These are phyloP conservation scores for Plutomurus gul DNA, from an alignment of 1,140 invertebrate species.

Conservation along the genomic window DNA sequence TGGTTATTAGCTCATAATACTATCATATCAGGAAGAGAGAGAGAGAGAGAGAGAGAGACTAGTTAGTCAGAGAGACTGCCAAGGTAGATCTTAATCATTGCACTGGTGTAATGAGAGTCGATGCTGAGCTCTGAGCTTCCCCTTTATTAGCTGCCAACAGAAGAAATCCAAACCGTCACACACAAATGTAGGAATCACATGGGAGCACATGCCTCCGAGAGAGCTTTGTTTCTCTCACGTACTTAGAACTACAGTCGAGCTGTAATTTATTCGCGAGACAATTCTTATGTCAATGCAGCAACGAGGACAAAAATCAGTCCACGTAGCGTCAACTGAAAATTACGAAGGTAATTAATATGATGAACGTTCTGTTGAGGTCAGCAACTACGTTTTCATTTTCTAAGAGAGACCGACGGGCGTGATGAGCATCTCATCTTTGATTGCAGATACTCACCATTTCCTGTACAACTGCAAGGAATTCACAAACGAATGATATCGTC, in stretches of 20 bases:
- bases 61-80: constrained; percentile 19
- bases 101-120: constrained; percentile 47
- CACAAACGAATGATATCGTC: constrained; percentile 33
- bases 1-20: constrained; percentile 17
- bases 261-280: constrained; percentile 43
- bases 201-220: constrained; percentile 40
- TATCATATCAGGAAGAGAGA: too few relatives aligned
- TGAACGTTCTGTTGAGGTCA: constrained; percentile 42
- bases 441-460: constrained; percentile 44
- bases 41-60: too few relatives aligned
- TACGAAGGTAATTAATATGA: constrained; percentile 44
- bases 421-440: constrained; percentile 43
- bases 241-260: constrained; percentile 5
- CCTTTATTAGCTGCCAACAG: constrained; percentile 43
- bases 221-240: constrained; percentile 47
- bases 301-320: constrained; percentile 22
- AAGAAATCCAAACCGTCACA: constrained; percentile 36
- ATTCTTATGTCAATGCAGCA: constrained; percentile 28
- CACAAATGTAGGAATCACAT: constrained; percentile 45
- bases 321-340: constrained; percentile 28
- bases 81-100: constrained; percentile 50
- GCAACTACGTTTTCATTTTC: constrained; percentile 42
- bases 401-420: constrained; percentile 31
- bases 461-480: constrained; percentile 42
- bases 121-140: constrained; percentile 9